Percentiles rank a stretch among this genome's conserved stretches.
Evolutionary conservation across 2,113 vertebrate genomes (phyloP).

Genomic region (Plecturocebus donacophilus): DNA sequence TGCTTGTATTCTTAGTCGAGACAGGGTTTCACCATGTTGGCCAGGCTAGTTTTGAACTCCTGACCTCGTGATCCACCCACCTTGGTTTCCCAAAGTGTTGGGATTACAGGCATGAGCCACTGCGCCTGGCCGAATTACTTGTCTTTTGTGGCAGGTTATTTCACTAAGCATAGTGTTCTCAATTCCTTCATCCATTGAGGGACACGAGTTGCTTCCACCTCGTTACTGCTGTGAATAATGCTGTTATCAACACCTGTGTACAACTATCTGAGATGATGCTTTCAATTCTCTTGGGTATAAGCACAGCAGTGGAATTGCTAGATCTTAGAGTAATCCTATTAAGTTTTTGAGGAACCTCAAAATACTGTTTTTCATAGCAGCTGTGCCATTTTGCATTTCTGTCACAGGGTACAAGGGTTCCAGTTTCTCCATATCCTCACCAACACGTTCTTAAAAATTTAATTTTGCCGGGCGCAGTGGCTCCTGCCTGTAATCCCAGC

Average conservation of each 20-base stretch:
- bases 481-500: no score
- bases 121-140: no score
- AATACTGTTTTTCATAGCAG: not conserved
- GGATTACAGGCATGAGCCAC: no score
- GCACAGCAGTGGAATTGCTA: not conserved
- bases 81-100: no score
- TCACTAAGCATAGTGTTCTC: not conserved
- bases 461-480: no score
- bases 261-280: not conserved
- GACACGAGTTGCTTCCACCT: not conserved
- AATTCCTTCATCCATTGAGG: no score
- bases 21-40: no score
- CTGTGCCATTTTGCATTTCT: not conserved
- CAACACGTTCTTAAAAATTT: no score
- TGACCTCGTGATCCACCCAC: no score
- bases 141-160: not conserved
- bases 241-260: not conserved
- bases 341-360: not conserved
- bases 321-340: not conserved
- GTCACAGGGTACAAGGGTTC: not conserved
- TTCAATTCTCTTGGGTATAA: not conserved
- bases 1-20: no score
- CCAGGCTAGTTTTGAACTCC: no score
- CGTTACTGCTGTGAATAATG: not conserved
- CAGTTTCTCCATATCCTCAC: not conserved